Base-by-base conservation (phyloP, 2,888 invertebrate genomes). In the Leistus spinibarbis region DNA sequence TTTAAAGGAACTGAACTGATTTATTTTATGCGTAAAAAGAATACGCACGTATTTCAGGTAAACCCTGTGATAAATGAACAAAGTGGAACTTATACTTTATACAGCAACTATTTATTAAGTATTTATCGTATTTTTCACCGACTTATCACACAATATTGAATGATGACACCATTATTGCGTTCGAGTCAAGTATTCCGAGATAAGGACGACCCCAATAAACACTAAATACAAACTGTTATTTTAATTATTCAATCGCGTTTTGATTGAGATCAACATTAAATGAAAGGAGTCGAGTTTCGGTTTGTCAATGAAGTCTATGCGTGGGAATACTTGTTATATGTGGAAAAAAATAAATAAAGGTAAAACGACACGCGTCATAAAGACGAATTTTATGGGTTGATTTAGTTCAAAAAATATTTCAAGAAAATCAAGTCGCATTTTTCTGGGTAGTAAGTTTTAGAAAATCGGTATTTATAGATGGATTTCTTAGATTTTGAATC, bases 101-200 rank as follows among this genome's bases (percentile, higher is more conserved):
- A 40, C 40, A 40, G 40, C 7, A 40, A 40, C 40, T 16, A 54
- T 23, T 23, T 71, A n/a, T n/a, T n/a, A n/a, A n/a, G n/a, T n/a
- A n/a, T n/a, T n/a, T n/a, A n/a, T n/a, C n/a, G n/a, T n/a, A n/a
- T 64, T 71, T 66, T 72, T 57, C 65, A 19, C 17, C 54, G 66
- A 54, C 40, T 73, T 73, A 73, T 73, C 67, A 23, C 4, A 2
- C 23, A 67, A 73, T 67, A 73, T 67, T 67, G 62, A 67, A 62
- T 60, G 73, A 73, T 73, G 73, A 73, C 73, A 73, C 73, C 73
- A 73, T 73, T 73, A 73, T 67, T 27, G 24, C 24, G 13, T 56
- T 54, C 54, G 64, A 66, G 67, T 27, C 66, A 66, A 66, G 27
- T 66, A 53, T 66, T 66, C 13, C 40, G 17, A 27, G 66, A 66